Evolutionary conservation across 2,888 invertebrate species (phyloP).

Genomic region (Ornithoptera alexandrae): DNA sequence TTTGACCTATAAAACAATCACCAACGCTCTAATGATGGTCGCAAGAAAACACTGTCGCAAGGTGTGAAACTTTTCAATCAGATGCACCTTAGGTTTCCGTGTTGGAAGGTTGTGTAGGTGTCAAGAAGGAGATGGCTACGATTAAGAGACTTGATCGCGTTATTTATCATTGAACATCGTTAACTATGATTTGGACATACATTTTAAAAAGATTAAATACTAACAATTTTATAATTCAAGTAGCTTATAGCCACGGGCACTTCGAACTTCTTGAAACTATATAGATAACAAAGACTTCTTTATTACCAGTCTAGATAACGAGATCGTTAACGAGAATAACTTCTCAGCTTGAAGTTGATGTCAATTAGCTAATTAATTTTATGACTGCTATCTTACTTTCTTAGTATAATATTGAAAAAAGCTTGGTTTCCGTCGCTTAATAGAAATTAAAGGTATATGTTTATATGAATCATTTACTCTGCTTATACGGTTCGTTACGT

Average conservation of each 20-base stretch:
- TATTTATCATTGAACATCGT: too few species aligned
- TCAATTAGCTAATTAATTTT: constrained; percentile 3
- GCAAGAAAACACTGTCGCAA: too few species aligned
- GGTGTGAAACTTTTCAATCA: too few species aligned
- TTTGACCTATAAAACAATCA: too few species aligned
- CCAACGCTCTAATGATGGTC: too few species aligned
- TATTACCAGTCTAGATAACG: neutral
- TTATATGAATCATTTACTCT: neutral
- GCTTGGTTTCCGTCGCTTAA: neutral
- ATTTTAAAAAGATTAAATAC: neutral
- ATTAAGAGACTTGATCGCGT: too few species aligned
- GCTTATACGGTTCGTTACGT: neutral
- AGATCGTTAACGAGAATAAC: neutral
- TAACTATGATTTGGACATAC: neutral
- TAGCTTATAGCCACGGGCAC: neutral
- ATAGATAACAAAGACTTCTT: neutral
- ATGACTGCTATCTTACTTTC: neutral
- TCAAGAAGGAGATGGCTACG: too few species aligned
- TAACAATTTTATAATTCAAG: neutral
- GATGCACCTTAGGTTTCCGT: too few species aligned
- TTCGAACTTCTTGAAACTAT: neutral
- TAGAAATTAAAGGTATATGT: neutral
- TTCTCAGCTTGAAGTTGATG: neutral
- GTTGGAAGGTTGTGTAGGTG: too few species aligned
- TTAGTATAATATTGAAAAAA: neutral